Evolutionary conservation across 2,113 vertebrate species (phyloP).

Genomic region (Halichoerus grypus): DNA sequence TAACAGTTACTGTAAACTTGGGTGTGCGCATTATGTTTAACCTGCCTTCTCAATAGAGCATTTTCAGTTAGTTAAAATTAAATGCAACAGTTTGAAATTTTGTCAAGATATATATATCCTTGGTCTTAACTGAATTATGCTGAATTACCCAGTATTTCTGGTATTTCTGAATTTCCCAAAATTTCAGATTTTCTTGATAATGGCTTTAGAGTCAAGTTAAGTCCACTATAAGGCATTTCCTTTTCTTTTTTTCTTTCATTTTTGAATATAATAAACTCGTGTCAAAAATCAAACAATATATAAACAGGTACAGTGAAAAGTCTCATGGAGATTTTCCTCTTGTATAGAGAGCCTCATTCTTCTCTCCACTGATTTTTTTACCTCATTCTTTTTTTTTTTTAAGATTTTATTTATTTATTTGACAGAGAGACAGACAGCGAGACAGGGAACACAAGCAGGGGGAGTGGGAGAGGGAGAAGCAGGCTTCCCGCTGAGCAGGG

Average conservation of each 20-base stretch:
- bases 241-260: background rate
- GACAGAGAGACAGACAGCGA: too few species aligned
- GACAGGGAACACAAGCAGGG: too few species aligned
- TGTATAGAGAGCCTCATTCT: background rate
- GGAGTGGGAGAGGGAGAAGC: too few species aligned
- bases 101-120: background rate
- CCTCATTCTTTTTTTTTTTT: background rate
- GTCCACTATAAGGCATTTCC: background rate
- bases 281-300: background rate
- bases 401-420: too few species aligned
- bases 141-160: background rate
- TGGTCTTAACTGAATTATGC: background rate
- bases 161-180: background rate
- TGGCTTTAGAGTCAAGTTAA: background rate
- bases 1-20: background rate
- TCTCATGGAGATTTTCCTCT: background rate
- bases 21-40: background rate
- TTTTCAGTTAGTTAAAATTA: background rate
- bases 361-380: background rate
- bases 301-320: background rate
- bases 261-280: background rate
- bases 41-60: background rate
- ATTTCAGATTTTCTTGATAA: slow-evolving; percentile 11
- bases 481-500: too few species aligned
- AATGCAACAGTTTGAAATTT: background rate